Evolutionary conservation across 2,797 vertebrate species (phyloP).

Genomic region (Rhinatrema bivittatum): DNA sequence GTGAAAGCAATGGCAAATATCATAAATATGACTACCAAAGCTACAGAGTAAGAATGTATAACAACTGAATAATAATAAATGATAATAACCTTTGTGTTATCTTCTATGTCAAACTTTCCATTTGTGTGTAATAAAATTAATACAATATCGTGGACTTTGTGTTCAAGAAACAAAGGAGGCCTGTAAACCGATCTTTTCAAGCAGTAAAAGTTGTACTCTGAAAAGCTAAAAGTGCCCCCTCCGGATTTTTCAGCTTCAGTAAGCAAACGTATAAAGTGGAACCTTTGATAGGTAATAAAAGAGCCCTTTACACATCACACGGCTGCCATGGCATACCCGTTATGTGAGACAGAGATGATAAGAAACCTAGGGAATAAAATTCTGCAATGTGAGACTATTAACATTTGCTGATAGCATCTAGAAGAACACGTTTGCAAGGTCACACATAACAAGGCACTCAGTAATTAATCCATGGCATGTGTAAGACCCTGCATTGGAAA

Average conservation of each 20-base stretch:
- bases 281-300: conserved; percentile 19
- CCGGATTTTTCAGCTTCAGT: conserved; percentile 33
- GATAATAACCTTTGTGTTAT: no score
- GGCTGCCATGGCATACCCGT: conserved; percentile 11
- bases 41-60: no score
- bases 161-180: no score
- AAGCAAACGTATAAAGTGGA: conserved; percentile 29
- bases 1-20: no score
- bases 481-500: conserved; percentile 3
- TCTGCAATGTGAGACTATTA: conserved; percentile 16
- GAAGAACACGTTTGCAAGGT: background rate
- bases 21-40: no score
- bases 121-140: no score
- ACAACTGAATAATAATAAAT: no score
- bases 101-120: no score
- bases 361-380: conserved; percentile 11
- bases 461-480: background rate
- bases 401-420: conserved; percentile 33
- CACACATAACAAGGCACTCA: conserved; percentile 1
- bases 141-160: no score
- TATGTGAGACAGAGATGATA: conserved; percentile 28
- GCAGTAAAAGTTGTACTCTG: no score
- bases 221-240: conserved; percentile 26
- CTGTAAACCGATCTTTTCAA: no score
- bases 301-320: conserved; percentile 9